These are phyloP conservation scores for Dromococcyx pavoninus DNA, from an alignment of 2,797 vertebrate species.

Conservation along the genomic window DNA sequence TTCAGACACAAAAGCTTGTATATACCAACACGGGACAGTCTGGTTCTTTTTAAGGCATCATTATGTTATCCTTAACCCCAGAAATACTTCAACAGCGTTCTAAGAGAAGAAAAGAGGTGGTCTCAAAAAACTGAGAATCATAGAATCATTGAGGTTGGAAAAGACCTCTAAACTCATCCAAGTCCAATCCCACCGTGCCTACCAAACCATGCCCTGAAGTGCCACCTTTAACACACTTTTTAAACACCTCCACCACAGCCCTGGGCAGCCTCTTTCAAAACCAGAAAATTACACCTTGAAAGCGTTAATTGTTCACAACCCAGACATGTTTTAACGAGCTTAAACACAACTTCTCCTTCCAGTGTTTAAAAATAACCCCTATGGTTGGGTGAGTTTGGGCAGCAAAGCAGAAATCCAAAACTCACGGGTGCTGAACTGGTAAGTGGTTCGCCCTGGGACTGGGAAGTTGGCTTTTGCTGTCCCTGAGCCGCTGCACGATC, in stretches of 20 bases:
- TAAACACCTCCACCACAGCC: no score
- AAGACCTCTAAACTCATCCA: no score
- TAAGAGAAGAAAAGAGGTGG: neutral
- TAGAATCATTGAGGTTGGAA: no score
- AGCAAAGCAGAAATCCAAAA: neutral
- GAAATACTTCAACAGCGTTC: neutral
- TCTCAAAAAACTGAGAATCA: neutral
- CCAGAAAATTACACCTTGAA: neutral
- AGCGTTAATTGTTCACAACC: no score
- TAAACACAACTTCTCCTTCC: neutral
- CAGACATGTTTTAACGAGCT: no score
- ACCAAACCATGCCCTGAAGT: no score
- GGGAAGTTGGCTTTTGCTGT: neutral
- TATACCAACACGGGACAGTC: neutral
- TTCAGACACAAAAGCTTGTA: neutral
- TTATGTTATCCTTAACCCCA: neutral
- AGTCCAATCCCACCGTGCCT: no score
- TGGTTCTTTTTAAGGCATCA: neutral
- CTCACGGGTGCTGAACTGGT: neutral
- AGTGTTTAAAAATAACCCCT: neutral
- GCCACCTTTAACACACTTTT: no score
- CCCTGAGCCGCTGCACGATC: neutral
- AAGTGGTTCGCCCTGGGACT: neutral
- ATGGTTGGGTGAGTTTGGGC: neutral
- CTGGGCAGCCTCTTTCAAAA: no score